Percentiles rank a stretch among this genome's conserved stretches.
Evolutionary conservation across 2,888 invertebrate species (phyloP).

Genomic region (Adelognathus sp.): DNA sequence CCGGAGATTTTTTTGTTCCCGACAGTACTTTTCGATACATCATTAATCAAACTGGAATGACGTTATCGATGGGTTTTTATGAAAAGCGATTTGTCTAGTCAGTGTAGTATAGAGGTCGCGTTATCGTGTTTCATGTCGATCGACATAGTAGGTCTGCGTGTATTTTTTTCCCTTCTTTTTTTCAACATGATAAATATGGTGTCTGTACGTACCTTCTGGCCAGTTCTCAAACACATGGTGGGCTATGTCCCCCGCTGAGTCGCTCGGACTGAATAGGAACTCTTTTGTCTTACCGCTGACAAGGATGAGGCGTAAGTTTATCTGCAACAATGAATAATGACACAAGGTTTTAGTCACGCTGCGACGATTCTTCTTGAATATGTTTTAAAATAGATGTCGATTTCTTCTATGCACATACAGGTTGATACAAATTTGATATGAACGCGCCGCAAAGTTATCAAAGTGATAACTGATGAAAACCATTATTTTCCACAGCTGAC

Average conservation of each 20-base stretch:
- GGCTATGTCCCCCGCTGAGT: conserved; percentile 99
- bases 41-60: not conserved
- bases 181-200: not conserved
- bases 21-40: conserved; percentile 13
- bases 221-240: conserved; percentile 99
- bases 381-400: not conserved
- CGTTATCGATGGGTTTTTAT: conserved; percentile 6
- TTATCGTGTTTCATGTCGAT: not conserved
- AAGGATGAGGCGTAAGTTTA: conserved; percentile 98
- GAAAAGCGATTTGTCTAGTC: conserved; percentile 11
- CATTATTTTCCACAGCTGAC: no score
- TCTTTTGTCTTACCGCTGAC: conserved; percentile 99
- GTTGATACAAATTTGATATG: no score
- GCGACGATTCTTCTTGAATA: not conserved
- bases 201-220: conserved; percentile 93
- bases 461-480: no score
- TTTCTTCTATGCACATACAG: no score
- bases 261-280: conserved; percentile 97
- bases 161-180: not conserved
- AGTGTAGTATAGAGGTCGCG: not conserved
- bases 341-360: not conserved
- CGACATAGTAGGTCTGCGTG: not conserved
- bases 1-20: not conserved
- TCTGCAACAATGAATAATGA: conserved; percentile 86
- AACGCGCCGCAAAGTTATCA: no score